Evolutionary conservation across 2,888 invertebrate species (phyloP), one percentile per base, ranked within the genome.

Genomic region (Pyrrhia umbra): DNA sequence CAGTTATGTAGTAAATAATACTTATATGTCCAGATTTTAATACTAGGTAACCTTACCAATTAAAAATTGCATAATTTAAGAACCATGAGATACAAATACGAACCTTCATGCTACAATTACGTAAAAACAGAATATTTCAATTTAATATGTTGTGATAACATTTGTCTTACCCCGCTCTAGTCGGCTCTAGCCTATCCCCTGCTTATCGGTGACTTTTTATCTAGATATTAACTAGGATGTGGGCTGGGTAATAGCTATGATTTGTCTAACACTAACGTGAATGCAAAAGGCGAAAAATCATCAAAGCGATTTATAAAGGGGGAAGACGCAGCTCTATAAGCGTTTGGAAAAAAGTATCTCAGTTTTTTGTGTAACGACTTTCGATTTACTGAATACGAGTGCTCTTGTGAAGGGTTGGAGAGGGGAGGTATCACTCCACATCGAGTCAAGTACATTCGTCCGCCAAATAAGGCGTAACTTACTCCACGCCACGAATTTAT

Each of bases 351-450:
- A 90, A 88, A 88, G 87, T 90, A 90, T 91, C 88, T 90, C 88
- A 87, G 89, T 88, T 92, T n/a, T 89, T 90, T 90, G 87, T 91
- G 90, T 91, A 92, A 92, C 92, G 92, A 90, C 89, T 92, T 93
- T 92, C 92, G 91, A 92, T 92, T 93, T 91, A 89, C 88, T 88
- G 89, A 88, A 86, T 89, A 89, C 87, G 87, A 92, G 91, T 86
- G 89, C 91, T 87, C 89, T 92, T 82, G 80, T 89, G 86, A 90
- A 90, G 92, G 91, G 91, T 91, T 91, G 87, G 85, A 85, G 86
- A 85, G 86, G 88, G 89, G 88, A 85, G 89, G 88, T 88, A 91
- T 90, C 91, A 89, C 90, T 89, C 85, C 87, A 87, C 89, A 86
- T 84, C 84, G 85, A 85, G 86, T 90, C 86, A 84, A 91, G 90